Percentiles rank a stretch among this genome's conserved stretches.
Evolutionary conservation across 30 jellyfish, hydroid and myxozoan species (phyloP).

Genomic region (Pelagia noctiluca): DNA sequence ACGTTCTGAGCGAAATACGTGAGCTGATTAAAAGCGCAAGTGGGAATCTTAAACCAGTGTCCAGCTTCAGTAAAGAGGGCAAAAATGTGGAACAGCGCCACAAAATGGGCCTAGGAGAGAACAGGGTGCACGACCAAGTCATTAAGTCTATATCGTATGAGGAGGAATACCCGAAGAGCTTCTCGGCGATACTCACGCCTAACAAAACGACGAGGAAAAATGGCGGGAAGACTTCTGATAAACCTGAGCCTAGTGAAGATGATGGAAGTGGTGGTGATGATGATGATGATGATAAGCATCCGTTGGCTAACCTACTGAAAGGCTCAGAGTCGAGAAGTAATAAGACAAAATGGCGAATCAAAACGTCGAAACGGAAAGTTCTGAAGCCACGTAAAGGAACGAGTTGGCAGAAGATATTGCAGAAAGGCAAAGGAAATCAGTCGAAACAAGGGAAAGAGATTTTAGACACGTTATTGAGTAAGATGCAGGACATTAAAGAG

Average conservation of each 20-base stretch:
- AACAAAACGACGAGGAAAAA: neutral
- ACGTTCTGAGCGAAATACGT: conserved; percentile 64
- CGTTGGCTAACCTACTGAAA: neutral
- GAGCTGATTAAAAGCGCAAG: conserved; percentile 66
- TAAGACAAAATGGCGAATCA: neutral
- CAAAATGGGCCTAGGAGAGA: conserved; percentile 68
- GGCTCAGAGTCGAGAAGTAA: neutral
- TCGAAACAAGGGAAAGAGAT: conserved; percentile 8
- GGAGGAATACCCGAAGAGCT: conserved; percentile 53
- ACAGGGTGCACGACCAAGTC: conserved; percentile 59
- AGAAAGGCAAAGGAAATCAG: conserved; percentile 1
- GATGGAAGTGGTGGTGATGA: neutral
- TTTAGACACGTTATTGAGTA: conserved; percentile 45
- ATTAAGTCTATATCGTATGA: conserved; percentile 51
- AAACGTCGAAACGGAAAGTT: neutral
- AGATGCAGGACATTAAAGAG: conserved; percentile 38
- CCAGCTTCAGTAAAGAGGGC: conserved; percentile 10
- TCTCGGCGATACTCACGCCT: neutral
- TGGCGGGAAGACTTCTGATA: neutral
- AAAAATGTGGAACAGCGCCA: conserved; percentile 52
- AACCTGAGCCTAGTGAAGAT: neutral
- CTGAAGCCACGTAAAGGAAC: no score
- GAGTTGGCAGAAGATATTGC: no score
- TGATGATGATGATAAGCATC: neutral
- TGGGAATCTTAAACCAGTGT: conserved; percentile 41